Evolutionary conservation across 2,113 vertebrate genomes (phyloP).

Genomic region (Lanius ludovicianus): DNA sequence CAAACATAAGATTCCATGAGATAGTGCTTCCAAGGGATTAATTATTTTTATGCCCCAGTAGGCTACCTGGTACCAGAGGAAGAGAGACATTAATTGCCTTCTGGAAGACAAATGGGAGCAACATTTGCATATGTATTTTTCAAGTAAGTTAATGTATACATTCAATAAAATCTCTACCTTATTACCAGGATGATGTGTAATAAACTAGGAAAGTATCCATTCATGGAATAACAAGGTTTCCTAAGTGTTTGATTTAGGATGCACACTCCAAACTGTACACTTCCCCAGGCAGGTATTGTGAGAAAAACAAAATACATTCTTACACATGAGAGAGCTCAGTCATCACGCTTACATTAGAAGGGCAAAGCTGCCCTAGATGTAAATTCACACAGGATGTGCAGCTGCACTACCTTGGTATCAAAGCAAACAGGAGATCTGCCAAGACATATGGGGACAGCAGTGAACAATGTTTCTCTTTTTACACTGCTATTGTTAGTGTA

Average conservation of each 20-base stretch:
- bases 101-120: neutral
- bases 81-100: neutral
- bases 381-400: neutral
- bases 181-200: neutral
- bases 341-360: neutral
- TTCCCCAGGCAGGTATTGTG: neutral
- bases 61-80: neutral
- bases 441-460: neutral
- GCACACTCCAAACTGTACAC: neutral
- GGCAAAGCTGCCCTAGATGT: neutral
- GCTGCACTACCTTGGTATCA: neutral
- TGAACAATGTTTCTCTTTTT: neutral
- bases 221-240: neutral
- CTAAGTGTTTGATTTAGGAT: neutral
- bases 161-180: neutral
- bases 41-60: neutral
- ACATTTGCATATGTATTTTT: neutral
- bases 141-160: neutral
- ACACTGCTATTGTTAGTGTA: neutral
- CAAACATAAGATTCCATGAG: neutral
- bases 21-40: neutral
- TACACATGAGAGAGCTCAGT: neutral
- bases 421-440: neutral
- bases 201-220: neutral
- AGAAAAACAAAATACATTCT: neutral